Evolutionary conservation across 2,797 vertebrate genomes (phyloP).

Genomic region (Coranthus polyacanthus): DNA sequence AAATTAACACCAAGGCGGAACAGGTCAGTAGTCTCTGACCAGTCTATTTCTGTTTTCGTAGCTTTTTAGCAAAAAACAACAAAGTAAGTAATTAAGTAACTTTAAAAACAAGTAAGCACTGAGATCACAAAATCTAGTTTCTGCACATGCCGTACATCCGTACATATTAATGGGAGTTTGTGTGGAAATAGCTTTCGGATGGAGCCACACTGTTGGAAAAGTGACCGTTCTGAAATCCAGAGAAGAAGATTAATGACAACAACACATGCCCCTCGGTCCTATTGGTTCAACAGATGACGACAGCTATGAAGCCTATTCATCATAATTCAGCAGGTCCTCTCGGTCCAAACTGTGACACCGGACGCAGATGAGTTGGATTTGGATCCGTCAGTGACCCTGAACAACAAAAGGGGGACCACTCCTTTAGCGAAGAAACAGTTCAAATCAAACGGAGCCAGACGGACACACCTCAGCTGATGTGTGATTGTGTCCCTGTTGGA

Average conservation of each 20-base stretch:
- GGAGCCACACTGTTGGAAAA: not conserved
- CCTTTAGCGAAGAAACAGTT: slow-evolving; percentile 4
- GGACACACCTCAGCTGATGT: slow-evolving; percentile 26
- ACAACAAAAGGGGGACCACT: slow-evolving; percentile 4
- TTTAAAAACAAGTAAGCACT: too few species aligned
- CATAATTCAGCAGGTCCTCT: not conserved
- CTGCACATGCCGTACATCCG: too few species aligned
- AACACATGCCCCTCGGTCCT: not conserved
- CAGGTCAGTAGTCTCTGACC: too few species aligned
- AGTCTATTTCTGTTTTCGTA: too few species aligned
- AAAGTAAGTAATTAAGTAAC: too few species aligned
- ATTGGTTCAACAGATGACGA: not conserved
- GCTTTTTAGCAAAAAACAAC: too few species aligned
- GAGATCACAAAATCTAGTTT: too few species aligned
- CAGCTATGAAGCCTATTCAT: not conserved
- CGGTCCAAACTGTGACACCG: not conserved
- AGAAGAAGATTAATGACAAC: not conserved
- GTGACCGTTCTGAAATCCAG: not conserved
- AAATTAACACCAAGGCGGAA: too few species aligned
- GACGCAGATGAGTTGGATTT: not conserved
- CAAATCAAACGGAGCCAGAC: slow-evolving; percentile 9
- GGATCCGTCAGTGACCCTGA: not conserved
- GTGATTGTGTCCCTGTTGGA: slow-evolving; percentile 24
- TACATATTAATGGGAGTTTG: not conserved
- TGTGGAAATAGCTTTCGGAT: not conserved